These are phyloP conservation scores for Linyphia triangularis DNA, from an alignment of 2,888 invertebrate species.

Conservation along the genomic window DNA sequence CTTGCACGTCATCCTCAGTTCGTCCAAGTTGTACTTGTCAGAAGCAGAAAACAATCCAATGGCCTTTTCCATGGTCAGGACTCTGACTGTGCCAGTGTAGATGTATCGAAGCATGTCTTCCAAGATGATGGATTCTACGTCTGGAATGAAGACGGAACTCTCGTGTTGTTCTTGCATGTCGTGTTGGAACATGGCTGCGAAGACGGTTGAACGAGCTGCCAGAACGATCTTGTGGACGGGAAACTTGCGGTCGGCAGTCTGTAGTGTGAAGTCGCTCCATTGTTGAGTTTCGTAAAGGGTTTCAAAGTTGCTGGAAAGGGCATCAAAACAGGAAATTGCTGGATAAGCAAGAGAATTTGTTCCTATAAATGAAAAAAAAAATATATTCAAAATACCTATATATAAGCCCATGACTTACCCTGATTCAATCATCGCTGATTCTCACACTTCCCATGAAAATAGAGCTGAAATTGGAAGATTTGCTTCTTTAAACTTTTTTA, in stretches of 20 bases:
- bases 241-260: not conserved
- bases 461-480: too few species aligned
- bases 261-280: constrained; percentile 16
- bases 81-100: not conserved
- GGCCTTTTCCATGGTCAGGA: not conserved
- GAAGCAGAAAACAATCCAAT: not conserved
- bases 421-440: too few species aligned
- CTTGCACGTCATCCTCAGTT: constrained; percentile 8
- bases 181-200: constrained; percentile 24
- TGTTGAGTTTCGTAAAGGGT: not conserved
- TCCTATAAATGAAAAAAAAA: not conserved
- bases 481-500: too few species aligned
- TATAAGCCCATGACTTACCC: too few species aligned
- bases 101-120: constrained; percentile 30
- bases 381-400: too few species aligned
- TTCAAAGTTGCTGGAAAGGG: constrained; percentile 12
- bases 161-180: constrained; percentile 4
- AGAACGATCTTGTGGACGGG: constrained; percentile 26
- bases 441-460: too few species aligned
- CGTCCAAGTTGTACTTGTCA: constrained; percentile 13
- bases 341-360: not conserved
- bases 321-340: not conserved
- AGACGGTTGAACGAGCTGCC: constrained; percentile 29
- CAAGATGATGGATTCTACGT: not conserved
- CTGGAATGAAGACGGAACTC: not conserved